Base-by-base conservation (phyloP, 2,888 invertebrate species). In the Oxyteleia sp. region DNA sequence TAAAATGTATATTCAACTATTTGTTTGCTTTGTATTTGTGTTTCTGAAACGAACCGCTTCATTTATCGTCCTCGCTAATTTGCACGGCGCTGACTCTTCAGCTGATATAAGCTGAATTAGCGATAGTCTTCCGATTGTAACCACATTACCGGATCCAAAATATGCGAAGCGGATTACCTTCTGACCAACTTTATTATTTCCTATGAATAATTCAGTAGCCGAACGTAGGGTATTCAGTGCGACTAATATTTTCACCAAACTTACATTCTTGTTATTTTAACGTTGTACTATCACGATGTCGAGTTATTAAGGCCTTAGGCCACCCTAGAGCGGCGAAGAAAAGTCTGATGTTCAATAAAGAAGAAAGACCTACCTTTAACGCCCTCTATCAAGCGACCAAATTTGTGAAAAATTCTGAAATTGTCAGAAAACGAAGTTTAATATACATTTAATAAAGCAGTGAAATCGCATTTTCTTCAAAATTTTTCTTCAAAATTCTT, bases 161-260 rank as follows among this genome's bases (percentile, higher is more conserved):
- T 51, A 66, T 64, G 23, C 41, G 29, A 59, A 11, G 35, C 18
- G 32, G 55, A 49, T 55, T 45, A 35, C 63, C 57, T 55, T 55
- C 38, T 49, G 75, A 47, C 38, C 75, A 64, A 75, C 55, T 55
- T 75, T 45, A 26, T 55, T 26, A 38, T 75, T 55, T 29, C 11
- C 4, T 10, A 64, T 75, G 64, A 75, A 64, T 64, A 57, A 75
- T 75, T 75, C 55, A 75, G 47, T 26, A 63, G 57, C 20, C 55
- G 18, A 57, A 35, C 64, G 13, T 5, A 20, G 55, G 38, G 55
- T 63, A 64, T 75, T 75, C 55, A 75, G 74, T 47, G 47, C 64
- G 45, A 38, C 47, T 75, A 75, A 64, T 75, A 47, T 64, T 26
- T 26, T 61, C 53, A 72, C 43, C 47, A 71, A 38, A 20, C 63